Percentiles rank a stretch among this genome's conserved stretches.
phyloP scores from a whole-genome alignment of 1,140 invertebrate species.

The Drosophila burlai region DNA sequence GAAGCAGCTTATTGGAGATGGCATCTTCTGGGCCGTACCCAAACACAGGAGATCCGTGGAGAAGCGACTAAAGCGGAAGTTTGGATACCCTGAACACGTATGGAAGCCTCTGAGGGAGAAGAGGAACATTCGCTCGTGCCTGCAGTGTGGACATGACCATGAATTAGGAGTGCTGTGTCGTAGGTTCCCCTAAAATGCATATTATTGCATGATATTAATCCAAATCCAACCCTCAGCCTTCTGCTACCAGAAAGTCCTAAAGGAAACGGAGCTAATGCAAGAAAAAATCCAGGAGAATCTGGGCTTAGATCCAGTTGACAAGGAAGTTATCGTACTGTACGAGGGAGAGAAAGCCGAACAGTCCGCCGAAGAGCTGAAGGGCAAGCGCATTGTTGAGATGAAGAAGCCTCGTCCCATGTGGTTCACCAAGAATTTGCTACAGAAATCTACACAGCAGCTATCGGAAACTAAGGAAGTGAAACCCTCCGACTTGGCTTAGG shows the following conservation, averaged over 20 bases:
- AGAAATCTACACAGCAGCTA: conserved; percentile 89
- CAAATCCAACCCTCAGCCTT: conserved; percentile 86
- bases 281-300: conserved; percentile 90
- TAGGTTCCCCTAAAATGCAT: conserved; percentile 90
- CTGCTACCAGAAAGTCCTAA: conserved; percentile 92
- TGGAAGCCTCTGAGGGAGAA: conserved; percentile 90
- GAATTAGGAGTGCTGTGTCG: conserved; percentile 91
- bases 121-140: conserved; percentile 91
- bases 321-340: conserved; percentile 94
- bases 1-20: conserved; percentile 89
- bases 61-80: conserved; percentile 90
- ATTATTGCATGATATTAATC: background rate
- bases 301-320: conserved; percentile 90
- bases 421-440: conserved; percentile 93
- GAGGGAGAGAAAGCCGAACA: conserved; percentile 90
- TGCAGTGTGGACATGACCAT: conserved; percentile 92
- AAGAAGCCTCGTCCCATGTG: conserved; percentile 90
- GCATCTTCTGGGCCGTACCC: conserved; percentile 93
- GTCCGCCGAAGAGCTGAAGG: conserved; percentile 86
- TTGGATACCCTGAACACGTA: conserved; percentile 88
- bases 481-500: conserved; percentile 89
- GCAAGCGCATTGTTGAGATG: conserved; percentile 91
- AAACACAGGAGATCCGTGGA: conserved; percentile 91
- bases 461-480: conserved; percentile 89
- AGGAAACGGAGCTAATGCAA: conserved; percentile 92